Conservation (phyloP, 1,140 invertebrate genomes). For the Drosophila jambulina region DNA sequence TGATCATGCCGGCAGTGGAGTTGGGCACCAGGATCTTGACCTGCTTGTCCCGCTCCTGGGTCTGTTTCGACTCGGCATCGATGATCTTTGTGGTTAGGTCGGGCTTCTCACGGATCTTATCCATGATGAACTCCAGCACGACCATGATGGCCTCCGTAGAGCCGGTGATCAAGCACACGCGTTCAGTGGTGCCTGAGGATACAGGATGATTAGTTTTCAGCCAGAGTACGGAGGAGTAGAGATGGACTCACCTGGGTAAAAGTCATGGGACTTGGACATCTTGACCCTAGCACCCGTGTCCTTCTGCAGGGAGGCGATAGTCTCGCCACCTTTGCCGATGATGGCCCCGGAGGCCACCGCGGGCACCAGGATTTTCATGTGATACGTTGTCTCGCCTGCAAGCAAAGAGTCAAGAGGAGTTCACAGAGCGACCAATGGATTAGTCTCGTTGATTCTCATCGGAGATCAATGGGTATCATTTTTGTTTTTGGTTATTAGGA, state of each 20-base stretch:
- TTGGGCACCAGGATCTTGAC: conserved; percentile 99
- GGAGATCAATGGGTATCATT: conserved; percentile 7
- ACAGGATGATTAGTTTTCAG: not conserved
- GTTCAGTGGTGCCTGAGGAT: conserved; percentile 95
- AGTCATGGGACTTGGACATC: conserved; percentile 99
- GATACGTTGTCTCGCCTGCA: conserved; percentile 91
- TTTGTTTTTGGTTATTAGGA: not conserved
- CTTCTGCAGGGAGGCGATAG: conserved; percentile 98
- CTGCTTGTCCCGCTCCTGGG: conserved; percentile 92
- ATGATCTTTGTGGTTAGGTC: conserved; percentile 94
- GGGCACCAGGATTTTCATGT: conserved; percentile 98
- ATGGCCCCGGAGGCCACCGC: conserved; percentile 98
- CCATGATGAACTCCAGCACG: conserved; percentile 98
- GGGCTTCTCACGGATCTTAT: conserved; percentile 99
- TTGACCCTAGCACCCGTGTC: conserved; percentile 97
- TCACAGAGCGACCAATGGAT: conserved; percentile 52
- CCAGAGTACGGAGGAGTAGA: fast-evolving
- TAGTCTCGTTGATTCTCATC: conserved; percentile 34
- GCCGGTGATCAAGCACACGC: conserved; percentile 98
- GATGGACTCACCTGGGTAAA: conserved; percentile 94
- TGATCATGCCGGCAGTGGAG: conserved; percentile 99
- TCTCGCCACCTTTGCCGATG: conserved; percentile 98
- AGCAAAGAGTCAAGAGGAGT: conserved; percentile 55
- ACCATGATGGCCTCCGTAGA: conserved; percentile 96
- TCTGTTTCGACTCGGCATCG: conserved; percentile 90